Base-by-base conservation (phyloP, 2,888 invertebrate genomes). In the Sesia apiformis region DNA sequence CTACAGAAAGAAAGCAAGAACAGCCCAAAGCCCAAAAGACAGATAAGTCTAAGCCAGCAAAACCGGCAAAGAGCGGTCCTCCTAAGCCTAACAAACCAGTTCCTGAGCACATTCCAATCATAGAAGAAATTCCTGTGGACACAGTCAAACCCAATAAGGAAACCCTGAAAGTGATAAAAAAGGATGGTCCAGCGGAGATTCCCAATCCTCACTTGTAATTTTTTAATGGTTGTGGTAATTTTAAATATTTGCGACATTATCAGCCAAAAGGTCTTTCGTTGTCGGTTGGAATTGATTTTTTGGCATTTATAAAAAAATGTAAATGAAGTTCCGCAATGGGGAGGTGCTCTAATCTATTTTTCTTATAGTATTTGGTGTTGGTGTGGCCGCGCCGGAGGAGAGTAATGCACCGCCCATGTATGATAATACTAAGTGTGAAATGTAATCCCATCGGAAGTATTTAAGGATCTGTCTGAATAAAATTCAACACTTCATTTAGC, bases 161-260 rank as follows among this genome's bases (percentile, higher is more conserved):
- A 60, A 91, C 84, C 52, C 80, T 92, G 39, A 92, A 91, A 76
- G 91, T 92, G 3, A 92, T 92, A 56, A 92, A 88, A 65, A 91
- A 90, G 64, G 90, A 83, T 56, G 92, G 92, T 5, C 90, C 90
- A 3, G 70, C 79, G 38, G 90, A 88, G 63, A 90, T 90, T 38
- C 89, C 86, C 51, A 77, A 81, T 60, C 83, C 79, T 57, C 70
- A 74, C 55, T 57, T 74, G 60, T 81, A 77, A 75, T 60, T 54
- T 23, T 51, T 60, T 57, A 58, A 56, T 60, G 61, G 58, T 65
- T 63, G 60, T 62, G 23, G 23, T 23, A 23, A 23, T 23, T 23
- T 23, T 23, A 23, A 23, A 23, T 23, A 23, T 23, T 23, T 23
- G 23, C 23, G 64, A 60, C 59, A 51, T 51, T 51, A 42, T 41